phyloP scores from a whole-genome alignment of 2,888 invertebrate genomes.

The Ernsta delagoae region DNA sequence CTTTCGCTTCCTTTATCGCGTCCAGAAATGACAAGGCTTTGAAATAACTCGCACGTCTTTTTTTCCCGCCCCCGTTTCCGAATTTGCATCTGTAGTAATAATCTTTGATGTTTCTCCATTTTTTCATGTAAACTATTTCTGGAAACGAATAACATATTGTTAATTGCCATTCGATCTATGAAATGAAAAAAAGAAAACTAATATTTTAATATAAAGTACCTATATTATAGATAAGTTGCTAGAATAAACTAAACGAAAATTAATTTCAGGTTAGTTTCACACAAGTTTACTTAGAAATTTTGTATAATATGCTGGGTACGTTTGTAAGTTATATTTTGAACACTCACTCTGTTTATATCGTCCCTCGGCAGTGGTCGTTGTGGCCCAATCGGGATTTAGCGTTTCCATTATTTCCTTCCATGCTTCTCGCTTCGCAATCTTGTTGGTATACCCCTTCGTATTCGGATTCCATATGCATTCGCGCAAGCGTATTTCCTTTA shows the following conservation, averaged over 20 bases:
- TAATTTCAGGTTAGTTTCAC: no score
- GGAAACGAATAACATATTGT: no score
- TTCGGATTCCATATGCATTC: constrained; percentile 8
- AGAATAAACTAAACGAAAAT: no score
- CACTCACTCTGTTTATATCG: constrained; percentile 8
- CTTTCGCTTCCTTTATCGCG: not conserved
- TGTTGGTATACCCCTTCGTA: not conserved
- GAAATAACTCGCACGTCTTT: not conserved
- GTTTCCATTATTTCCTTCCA: constrained; percentile 4
- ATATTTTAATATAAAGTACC: no score
- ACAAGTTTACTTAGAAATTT: no score
- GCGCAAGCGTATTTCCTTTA: constrained; percentile 7
- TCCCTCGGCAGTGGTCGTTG: not conserved
- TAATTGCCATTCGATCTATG: no score
- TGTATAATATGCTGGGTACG: no score
- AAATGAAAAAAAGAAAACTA: no score
- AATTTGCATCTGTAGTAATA: constrained; percentile 3
- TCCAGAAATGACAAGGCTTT: constrained; percentile 2
- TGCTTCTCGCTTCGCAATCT: not conserved
- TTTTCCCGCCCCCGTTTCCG: not conserved
- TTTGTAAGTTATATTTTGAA: not conserved
- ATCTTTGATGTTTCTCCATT: constrained; percentile 14
- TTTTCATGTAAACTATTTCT: constrained; percentile 3
- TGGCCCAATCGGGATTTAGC: constrained; percentile 3
- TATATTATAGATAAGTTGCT: no score